These are phyloP conservation scores for Drosophila incognita DNA, from an alignment of 2,888 invertebrate genomes.

Conservation along the genomic window DNA sequence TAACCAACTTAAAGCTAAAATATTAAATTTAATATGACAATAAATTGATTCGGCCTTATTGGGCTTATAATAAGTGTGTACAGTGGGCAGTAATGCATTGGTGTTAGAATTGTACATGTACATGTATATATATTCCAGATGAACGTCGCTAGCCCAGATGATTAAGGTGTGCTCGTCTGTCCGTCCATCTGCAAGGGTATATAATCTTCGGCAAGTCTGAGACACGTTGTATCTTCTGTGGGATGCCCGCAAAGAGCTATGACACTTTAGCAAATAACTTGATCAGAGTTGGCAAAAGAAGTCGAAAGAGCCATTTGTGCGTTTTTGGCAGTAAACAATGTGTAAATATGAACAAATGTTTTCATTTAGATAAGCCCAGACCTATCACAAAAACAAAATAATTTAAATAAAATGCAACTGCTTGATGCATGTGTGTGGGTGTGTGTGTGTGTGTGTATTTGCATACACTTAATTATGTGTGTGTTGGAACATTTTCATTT, in stretches of 20 bases:
- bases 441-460: constrained; percentile 2
- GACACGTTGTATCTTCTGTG: not conserved
- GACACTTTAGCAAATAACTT: not conserved
- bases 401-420: not conserved
- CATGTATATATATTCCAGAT: not conserved
- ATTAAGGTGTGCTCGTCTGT: too few relatives aligned
- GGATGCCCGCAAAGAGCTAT: not conserved
- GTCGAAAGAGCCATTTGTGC: not conserved
- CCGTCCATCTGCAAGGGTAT: too few relatives aligned
- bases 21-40: too few relatives aligned
- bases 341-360: constrained; percentile 2
- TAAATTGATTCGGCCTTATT: not conserved
- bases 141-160: not conserved
- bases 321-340: not conserved
- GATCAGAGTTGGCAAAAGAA: not conserved
- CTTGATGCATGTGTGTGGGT: constrained; percentile 1
- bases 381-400: not conserved
- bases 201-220: too few relatives aligned
- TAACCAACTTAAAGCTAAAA: too few relatives aligned
- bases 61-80: not conserved
- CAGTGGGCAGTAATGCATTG: too few relatives aligned
- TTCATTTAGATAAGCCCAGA: not conserved
- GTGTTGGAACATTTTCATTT: constrained; percentile 32
- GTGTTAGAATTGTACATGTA: not conserved
- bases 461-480: constrained; percentile 14